These are phyloP conservation scores for Capricornis sumatraensis DNA, from an alignment of 2,113 vertebrate genomes.

Conservation along the genomic window DNA sequence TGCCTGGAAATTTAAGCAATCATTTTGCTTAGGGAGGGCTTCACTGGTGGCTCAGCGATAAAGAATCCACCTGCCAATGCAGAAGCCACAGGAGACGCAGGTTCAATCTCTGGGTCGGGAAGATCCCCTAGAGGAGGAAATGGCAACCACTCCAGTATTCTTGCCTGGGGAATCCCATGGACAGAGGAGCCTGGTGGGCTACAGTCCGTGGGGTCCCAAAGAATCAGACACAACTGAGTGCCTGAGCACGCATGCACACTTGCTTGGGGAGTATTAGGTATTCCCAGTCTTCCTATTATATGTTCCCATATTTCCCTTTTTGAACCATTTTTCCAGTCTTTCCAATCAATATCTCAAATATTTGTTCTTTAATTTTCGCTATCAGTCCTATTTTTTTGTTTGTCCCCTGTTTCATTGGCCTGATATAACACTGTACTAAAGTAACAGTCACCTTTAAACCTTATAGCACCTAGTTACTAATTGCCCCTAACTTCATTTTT, in stretches of 20 bases:
- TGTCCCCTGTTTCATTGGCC: background rate
- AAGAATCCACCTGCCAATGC: background rate
- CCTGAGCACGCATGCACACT: background rate
- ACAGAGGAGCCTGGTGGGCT: background rate
- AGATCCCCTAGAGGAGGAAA: background rate
- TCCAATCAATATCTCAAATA: background rate
- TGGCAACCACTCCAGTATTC: background rate
- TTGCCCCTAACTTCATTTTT: background rate
- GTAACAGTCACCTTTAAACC: background rate
- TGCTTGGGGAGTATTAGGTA: background rate
- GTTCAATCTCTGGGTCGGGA: background rate
- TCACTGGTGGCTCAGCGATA: background rate
- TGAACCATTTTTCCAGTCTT: background rate
- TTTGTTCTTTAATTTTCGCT: background rate
- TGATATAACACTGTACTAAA: background rate
- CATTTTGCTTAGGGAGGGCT: background rate
- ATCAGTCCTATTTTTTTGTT: background rate
- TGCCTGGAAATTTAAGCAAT: background rate
- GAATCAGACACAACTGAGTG: background rate
- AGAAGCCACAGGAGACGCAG: background rate
- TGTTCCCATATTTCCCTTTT: background rate
- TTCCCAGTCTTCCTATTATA: background rate
- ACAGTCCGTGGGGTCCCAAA: accelerated
- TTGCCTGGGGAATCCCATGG: background rate
- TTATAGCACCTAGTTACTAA: background rate